Base-by-base conservation (phyloP, 2,888 invertebrate genomes). In the Branchinecta sandiegonensis region DNA sequence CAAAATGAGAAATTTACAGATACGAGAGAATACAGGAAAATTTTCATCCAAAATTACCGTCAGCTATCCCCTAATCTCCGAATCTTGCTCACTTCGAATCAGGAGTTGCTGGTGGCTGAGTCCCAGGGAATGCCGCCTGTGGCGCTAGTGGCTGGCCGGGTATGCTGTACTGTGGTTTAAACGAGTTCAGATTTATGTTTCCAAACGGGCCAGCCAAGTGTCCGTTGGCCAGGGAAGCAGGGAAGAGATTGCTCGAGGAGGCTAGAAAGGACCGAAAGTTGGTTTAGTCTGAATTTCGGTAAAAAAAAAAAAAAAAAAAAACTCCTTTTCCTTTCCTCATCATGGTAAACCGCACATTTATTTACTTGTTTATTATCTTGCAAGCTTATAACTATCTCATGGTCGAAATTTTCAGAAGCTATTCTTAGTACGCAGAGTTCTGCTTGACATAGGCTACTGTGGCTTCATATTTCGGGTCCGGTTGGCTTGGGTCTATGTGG, bases 151-250 rank as follows among this genome's bases (percentile, higher is more conserved):
- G 82, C 76, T 84, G 84, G 56, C 85, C 85, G 64, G 85, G 85
- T 69, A 86, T 83, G 65, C 85, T 85, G 79, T 89, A 93, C 83
- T 92, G 91, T 76, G 93, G 92, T 79, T 92, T 85, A 82, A 92
- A 92, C 79, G 88, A 88, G 74, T 88, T 86, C 79, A 93, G 91
- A 80, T 89, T 92, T 65, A 89, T 88, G 69, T 88, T 88, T 64
- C 80, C 80, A 48, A 88, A 85, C 46, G 87, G 86, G 47, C 86
- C 83, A 12, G 86, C 84, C 76, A 89, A 79, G 70, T 84, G 77
- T 73, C 85, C 84, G 50, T 84, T 80, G 75, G 85, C 85, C 80
- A 91, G 91, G 70, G 90, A 90, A 73, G 85, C 81, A 46, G 92
- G 92, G 79, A 91, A 92, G 80, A 88, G 88, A 74, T 88, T 85